These are phyloP conservation scores for Myocastor coypus DNA, from an alignment of 2,113 vertebrate species.

Conservation along the genomic window DNA sequence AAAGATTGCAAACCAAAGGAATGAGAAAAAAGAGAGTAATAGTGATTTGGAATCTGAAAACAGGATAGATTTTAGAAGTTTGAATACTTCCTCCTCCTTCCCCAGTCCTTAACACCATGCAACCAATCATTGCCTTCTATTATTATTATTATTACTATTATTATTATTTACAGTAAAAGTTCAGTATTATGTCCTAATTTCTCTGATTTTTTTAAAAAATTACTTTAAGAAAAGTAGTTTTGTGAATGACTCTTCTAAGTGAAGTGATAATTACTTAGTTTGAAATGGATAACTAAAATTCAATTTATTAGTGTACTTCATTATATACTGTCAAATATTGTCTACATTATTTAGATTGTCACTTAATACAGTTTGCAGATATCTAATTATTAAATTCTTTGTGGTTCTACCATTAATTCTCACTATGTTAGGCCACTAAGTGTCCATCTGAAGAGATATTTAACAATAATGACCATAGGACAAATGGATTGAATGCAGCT, in stretches of 20 bases:
- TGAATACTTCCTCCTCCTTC: not conserved
- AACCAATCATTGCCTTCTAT: not conserved
- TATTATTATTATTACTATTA: not conserved
- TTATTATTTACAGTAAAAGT: not conserved
- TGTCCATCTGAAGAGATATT: conserved; percentile 36
- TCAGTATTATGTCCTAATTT: not conserved
- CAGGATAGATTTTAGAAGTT: not conserved
- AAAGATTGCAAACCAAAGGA: not conserved
- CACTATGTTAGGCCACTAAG: conserved; percentile 30
- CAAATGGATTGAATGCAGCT: conserved; percentile 32
- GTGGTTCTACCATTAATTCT: conserved; percentile 26
- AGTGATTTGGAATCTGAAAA: not conserved
- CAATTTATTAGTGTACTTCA: conserved; percentile 45
- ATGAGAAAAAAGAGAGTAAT: not conserved
- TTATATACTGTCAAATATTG: conserved; percentile 61
- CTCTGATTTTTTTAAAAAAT: not conserved
- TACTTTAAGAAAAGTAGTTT: conserved; percentile 34
- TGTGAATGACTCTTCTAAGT: conserved; percentile 20
- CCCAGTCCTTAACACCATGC: not conserved
- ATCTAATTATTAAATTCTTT: conserved; percentile 61
- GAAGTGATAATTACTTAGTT: conserved; percentile 60
- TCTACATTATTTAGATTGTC: conserved; percentile 57
- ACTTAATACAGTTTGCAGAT: conserved; percentile 50
- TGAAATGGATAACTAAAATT: conserved; percentile 65
- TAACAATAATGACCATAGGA: conserved; percentile 51